These are phyloP conservation scores for Nebria brevicollis DNA, from an alignment of 2,888 invertebrate genomes.

Conservation along the genomic window DNA sequence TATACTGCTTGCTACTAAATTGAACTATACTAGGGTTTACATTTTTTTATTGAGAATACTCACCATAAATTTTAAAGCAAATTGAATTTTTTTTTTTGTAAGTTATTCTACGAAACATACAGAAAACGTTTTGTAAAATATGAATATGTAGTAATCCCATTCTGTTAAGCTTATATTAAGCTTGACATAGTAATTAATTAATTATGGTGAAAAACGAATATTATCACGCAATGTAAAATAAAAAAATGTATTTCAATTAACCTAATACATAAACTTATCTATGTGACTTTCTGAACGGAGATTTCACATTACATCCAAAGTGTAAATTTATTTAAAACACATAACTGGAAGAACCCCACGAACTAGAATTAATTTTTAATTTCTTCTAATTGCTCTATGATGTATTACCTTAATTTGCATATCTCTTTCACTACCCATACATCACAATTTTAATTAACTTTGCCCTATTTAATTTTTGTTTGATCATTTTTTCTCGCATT, in stretches of 20 bases:
- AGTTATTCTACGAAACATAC: too few species aligned
- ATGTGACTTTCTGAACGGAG: slow-evolving; percentile 3
- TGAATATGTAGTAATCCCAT: too few species aligned
- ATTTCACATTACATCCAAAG: background rate
- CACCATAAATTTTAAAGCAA: background rate
- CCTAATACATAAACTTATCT: slow-evolving; percentile 1
- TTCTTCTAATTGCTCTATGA: slow-evolving; percentile 41
- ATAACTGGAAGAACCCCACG: slow-evolving; percentile 10
- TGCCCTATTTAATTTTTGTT: slow-evolving; percentile 26
- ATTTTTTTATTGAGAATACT: background rate
- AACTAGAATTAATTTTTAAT: slow-evolving; percentile 33
- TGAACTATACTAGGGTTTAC: background rate
- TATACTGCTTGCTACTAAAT: slow-evolving; percentile 1
- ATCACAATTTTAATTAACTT: slow-evolving; percentile 45
- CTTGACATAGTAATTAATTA: too few species aligned
- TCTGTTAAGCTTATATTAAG: too few species aligned
- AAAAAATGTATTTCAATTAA: background rate
- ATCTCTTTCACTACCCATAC: slow-evolving; percentile 43
- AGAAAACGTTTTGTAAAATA: too few species aligned
- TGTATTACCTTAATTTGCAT: slow-evolving; percentile 42
- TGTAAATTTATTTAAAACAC: slow-evolving; percentile 7
- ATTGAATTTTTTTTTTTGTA: background rate
- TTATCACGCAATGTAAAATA: too few species aligned
- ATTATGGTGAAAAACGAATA: too few species aligned
- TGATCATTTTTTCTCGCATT: background rate